Evolutionary conservation across 2,797 vertebrate genomes (phyloP), one percentile per base, ranked within the genome.

Genomic region (Octomys mimax): DNA sequence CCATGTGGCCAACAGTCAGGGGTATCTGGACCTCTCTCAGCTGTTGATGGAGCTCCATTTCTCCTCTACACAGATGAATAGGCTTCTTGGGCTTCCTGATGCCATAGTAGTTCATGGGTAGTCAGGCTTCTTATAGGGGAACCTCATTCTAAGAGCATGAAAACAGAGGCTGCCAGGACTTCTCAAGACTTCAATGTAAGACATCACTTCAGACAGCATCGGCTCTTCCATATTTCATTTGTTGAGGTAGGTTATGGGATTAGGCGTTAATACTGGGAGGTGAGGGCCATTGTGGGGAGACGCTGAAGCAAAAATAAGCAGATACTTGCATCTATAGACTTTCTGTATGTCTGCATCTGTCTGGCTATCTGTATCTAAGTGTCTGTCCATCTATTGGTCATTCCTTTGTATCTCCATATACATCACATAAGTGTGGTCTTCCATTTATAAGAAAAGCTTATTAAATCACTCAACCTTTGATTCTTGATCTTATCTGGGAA

Each of bases 1-100:
- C 26, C 36, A 31, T 1, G 0, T 4, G 26, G 21, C 8, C 16
- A 62, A 4, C 12, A n/a, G 18, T 82, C 4, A n/a, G 61, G 7
- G 5, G 2, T 19, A 8, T 24, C 12, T 16, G 39, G 54, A n/a
- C 10, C 19, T 62, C 4, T 2, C 31, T 28, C 12, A 2, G 1
- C 31, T 39, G 18, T 11, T 9, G 22, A 14, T 24, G 13, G 8
- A 52, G 22, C 6, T 11, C 62, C 5, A 11, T 42, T 89, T 61
- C 18, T 90, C 42, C 33, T 57, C 21, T n/a, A 36, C 62, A 31
- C 0, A 3, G 9, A 6, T 64, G 18, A n/a, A 78, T 2, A 10
- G 83, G 28, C 33, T 70, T 1, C 46, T n/a, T 39, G 33, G 49
- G 19, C 49, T 93, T 95, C 57, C 62, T 87, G 10, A 6, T 1